These are phyloP conservation scores for Drosophila atroscutellata DNA, from an alignment of 2,888 invertebrate genomes.

Conservation along the genomic window DNA sequence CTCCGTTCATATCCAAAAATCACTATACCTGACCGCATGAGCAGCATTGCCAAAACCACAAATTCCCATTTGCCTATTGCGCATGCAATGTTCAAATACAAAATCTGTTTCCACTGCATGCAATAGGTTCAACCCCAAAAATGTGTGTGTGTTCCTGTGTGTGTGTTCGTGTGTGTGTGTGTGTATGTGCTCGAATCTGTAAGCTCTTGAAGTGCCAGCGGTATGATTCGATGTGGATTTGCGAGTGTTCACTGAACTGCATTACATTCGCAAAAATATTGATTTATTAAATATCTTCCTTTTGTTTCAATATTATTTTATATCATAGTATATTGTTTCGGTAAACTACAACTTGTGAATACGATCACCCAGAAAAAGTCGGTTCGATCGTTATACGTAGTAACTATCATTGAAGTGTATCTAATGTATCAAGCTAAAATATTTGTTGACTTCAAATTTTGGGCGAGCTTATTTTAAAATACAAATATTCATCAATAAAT, in stretches of 20 bases:
- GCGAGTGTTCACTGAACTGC: background rate
- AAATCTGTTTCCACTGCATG: conserved; percentile 39
- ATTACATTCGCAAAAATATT: background rate
- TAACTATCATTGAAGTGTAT: background rate
- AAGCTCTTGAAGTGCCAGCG: background rate
- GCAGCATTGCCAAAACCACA: background rate
- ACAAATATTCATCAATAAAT: background rate
- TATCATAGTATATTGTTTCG: background rate
- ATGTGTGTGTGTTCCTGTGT: background rate
- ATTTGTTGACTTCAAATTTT: background rate
- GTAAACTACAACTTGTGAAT: background rate
- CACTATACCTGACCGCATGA: conserved; percentile 35
- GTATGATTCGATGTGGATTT: background rate
- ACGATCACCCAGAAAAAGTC: background rate
- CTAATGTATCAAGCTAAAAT: background rate
- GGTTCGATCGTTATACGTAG: background rate
- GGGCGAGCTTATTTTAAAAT: background rate
- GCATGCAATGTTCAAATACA: conserved; percentile 10
- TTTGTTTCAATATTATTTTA: background rate
- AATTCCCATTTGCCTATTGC: background rate
- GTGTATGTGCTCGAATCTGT: background rate
- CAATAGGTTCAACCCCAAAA: conserved; percentile 34
- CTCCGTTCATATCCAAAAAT: conserved; percentile 35
- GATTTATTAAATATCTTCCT: background rate
- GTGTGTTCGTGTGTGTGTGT: background rate